Conservation (phyloP, 1,140 invertebrate species). For the Cylas formicarius region DNA sequence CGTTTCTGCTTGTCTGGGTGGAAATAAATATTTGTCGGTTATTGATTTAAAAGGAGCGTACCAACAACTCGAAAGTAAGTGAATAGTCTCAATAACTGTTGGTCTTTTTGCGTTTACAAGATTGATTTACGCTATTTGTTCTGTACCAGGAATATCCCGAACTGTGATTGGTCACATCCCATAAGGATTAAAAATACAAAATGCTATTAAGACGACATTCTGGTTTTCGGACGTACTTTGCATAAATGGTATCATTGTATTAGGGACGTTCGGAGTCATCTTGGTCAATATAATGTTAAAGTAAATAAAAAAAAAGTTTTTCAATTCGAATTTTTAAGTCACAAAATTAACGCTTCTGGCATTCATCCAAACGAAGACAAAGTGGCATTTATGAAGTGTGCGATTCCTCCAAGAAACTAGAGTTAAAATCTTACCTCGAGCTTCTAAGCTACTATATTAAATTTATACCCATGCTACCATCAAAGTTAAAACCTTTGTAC, state of each 20-base stretch:
- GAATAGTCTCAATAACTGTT: slow-evolving; percentile 32
- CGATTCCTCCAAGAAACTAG: slow-evolving; percentile 31
- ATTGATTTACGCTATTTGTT: slow-evolving; percentile 34
- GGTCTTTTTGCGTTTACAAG: slow-evolving; percentile 36
- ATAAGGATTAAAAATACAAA: slow-evolving; percentile 23
- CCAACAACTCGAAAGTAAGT: slow-evolving; percentile 37
- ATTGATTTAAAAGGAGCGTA: slow-evolving; percentile 41
- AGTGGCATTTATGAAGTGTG: slow-evolving; percentile 31
- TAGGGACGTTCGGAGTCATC: slow-evolving; percentile 11
- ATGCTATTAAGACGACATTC: slow-evolving; percentile 38
- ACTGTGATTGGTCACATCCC: slow-evolving; percentile 32
- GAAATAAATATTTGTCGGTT: slow-evolving; percentile 35
- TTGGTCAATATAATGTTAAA: slow-evolving; percentile 25
- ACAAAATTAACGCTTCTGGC: slow-evolving; percentile 34
- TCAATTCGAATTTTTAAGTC: slow-evolving; percentile 38
- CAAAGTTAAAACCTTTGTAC: slow-evolving; percentile 38
- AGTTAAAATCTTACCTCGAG: slow-evolving; percentile 40
- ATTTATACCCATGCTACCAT: slow-evolving; percentile 40
- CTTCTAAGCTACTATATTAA: slow-evolving; percentile 39
- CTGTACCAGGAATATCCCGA: slow-evolving; percentile 37
- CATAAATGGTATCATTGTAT: slow-evolving; percentile 26
- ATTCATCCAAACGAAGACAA: slow-evolving; percentile 39
- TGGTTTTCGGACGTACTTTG: slow-evolving; percentile 26
- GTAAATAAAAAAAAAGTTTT: slow-evolving; percentile 30
- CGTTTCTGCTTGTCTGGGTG: slow-evolving; percentile 34